Evolutionary conservation across 92 coral and sea anemone genomes (phyloP), one percentile per base, ranked within the genome.

Genomic region (Diadumene lineata): DNA sequence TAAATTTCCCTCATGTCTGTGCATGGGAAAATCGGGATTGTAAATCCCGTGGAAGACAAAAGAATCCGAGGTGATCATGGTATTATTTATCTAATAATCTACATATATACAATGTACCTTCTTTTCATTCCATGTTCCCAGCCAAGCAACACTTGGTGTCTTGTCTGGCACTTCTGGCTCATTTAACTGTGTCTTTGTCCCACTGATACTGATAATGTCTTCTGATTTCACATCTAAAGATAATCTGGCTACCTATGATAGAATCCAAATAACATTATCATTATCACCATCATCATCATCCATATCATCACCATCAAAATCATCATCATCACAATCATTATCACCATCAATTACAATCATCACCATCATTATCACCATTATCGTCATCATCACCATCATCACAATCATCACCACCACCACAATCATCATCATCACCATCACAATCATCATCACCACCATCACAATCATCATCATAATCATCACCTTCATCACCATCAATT

Each of bases 191-290:
- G 68, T 62, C 17, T 62, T 62, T 6, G 29, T 28, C 11, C 97
- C 97, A 60, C 78, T 67, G 2, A 91, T 78, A 63, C 75, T 85
- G 43, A 91, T 76, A n/a, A 91, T 79, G 56, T 91, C 97, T 60
- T 89, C 89, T 72, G 90, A 69, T 21, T 77, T 56, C 4, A 88
- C 93, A n/a, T 88, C 76, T 10, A 81, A 51, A 18, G 97, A 85
- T 7, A 85, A 83, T 87, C 30, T 13, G 74, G 13, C 26, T 0
- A 21, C 29, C 29, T 23, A 23, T 46, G 27, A 38, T 7, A 46
- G 48, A 22, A 75, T 0, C 16, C 15, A 6, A 31, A 24, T 66
- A 11, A 30, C 1, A 34, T 64, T 16, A 74, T 24, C 34, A 25
- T 23, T 57, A 22, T 13, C 48, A 38, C 48, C 48, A 38, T 38